Conservation (phyloP, 2,888 invertebrate genomes). For the Stenoptilia bipunctidactyla region DNA sequence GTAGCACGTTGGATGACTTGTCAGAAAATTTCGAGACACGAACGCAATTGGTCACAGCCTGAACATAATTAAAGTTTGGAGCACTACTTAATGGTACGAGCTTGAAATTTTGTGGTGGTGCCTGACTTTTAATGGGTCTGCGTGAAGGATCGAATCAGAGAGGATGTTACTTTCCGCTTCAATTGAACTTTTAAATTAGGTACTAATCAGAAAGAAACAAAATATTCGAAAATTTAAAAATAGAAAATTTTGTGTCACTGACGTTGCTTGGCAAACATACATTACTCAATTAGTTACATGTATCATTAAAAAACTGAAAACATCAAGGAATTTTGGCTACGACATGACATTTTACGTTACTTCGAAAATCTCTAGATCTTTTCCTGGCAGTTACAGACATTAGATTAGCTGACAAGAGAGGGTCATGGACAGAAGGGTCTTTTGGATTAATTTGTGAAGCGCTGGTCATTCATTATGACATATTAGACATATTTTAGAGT, state of each 20-base stretch:
- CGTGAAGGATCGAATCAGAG: slow-evolving; percentile 51
- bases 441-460: slow-evolving; percentile 16
- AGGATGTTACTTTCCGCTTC: slow-evolving; percentile 12
- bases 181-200: slow-evolving; percentile 23
- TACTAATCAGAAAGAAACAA: slow-evolving; percentile 12
- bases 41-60: slow-evolving; percentile 69
- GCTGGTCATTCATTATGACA: slow-evolving; percentile 23
- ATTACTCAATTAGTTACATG: not conserved
- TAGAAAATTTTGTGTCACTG: slow-evolving; percentile 9
- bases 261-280: slow-evolving; percentile 6
- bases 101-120: slow-evolving; percentile 61
- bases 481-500: slow-evolving; percentile 18
- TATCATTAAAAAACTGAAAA: too few species aligned
- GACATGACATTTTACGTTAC: too few species aligned
- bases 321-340: too few species aligned
- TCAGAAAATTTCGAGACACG: slow-evolving; percentile 63
- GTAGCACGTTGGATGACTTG: slow-evolving; percentile 70
- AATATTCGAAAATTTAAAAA: slow-evolving; percentile 18
- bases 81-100: slow-evolving; percentile 66
- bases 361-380: too few species aligned
- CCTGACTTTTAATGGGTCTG: slow-evolving; percentile 65
- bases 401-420: slow-evolving; percentile 18
- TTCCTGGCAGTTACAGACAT: slow-evolving; percentile 10
- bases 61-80: slow-evolving; percentile 71
- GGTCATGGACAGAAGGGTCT: slow-evolving; percentile 6